Conservation (phyloP, 1,140 invertebrate species). For the Monomorium pharaonis region DNA sequence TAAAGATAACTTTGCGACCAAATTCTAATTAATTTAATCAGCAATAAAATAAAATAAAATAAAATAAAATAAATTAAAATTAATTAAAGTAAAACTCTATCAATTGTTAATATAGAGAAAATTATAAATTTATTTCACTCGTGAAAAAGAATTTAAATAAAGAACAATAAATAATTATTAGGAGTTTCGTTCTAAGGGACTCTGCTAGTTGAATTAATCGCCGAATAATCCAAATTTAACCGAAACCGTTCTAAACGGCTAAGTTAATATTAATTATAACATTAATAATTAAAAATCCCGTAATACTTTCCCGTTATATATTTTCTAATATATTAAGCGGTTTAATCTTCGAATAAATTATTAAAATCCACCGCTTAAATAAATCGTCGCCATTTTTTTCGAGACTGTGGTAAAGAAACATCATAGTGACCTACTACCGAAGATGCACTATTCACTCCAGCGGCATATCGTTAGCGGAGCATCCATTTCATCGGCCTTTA, state of each 20-base stretch:
- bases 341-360: neutral
- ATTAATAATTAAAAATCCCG: neutral
- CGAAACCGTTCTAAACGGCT: neutral
- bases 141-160: neutral
- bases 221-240: neutral
- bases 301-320: neutral
- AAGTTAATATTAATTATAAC: neutral
- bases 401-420: neutral
- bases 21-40: neutral
- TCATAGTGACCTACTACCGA: constrained; percentile 9
- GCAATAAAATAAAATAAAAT: no score
- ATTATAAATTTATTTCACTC: neutral
- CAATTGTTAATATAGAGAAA: neutral
- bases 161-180: neutral
- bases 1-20: neutral
- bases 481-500: constrained; percentile 23
- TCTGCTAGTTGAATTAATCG: neutral
- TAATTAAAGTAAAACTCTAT: no score
- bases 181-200: neutral
- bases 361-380: neutral
- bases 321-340: neutral
- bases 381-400: neutral
- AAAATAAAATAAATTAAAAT: no score
- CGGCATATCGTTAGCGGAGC: neutral
- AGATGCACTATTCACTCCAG: neutral